Evolutionary conservation across 2,888 invertebrate genomes (phyloP).

Genomic region (Mesodorylaimus sp.): DNA sequence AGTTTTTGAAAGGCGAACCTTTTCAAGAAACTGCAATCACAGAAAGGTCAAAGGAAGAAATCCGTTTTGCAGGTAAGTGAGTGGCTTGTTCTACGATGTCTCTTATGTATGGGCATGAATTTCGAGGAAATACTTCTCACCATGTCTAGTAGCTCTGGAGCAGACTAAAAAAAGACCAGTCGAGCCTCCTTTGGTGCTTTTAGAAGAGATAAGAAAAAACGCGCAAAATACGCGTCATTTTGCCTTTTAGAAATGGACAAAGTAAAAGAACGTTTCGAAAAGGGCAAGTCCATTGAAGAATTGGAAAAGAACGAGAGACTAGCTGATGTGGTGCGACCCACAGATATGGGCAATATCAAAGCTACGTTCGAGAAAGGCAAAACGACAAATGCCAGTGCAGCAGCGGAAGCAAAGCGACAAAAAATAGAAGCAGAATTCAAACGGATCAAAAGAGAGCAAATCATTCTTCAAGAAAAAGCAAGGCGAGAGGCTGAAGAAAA

Average conservation of each 20-base stretch:
- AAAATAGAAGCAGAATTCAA: conserved; percentile 10
- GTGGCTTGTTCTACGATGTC: no score
- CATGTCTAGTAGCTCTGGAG: no score
- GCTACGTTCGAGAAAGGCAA: conserved; percentile 15
- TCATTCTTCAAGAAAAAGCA: conserved; percentile 1
- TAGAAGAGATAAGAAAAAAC: no score
- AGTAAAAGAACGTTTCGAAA: conserved; percentile 27
- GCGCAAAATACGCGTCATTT: background rate
- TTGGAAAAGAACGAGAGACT: background rate
- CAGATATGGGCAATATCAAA: conserved; percentile 22
- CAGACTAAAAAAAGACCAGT: no score
- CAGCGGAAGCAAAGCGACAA: background rate
- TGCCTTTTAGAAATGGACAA: conserved; percentile 19
- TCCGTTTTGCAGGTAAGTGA: conserved; percentile 19
- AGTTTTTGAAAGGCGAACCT: conserved; percentile 25
- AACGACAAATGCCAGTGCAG: background rate
- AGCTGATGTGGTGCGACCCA: conserved; percentile 19
- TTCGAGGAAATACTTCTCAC: no score
- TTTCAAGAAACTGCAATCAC: conserved; percentile 20
- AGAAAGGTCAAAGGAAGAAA: conserved; percentile 20
- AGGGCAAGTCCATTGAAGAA: conserved; percentile 13
- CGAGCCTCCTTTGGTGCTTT: no score
- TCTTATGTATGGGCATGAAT: no score
- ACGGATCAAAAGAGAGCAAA: conserved; percentile 4
- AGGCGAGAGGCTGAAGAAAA: background rate